phyloP scores from a whole-genome alignment of 2,888 invertebrate genomes.

The Melolontha melolontha region DNA sequence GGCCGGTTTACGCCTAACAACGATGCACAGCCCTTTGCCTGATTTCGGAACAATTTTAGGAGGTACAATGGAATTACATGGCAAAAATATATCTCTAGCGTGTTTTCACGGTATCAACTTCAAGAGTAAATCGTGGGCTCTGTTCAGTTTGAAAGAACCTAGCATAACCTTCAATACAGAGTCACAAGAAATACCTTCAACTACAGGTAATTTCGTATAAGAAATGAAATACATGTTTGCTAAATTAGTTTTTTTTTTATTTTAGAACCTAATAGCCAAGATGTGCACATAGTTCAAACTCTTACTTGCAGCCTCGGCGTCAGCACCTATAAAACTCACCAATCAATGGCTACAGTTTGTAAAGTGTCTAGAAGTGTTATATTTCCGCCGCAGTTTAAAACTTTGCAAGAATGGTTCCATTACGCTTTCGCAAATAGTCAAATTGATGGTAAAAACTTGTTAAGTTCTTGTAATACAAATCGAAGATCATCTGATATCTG shows the following conservation, averaged over 20 bases:
- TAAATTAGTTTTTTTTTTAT: slow-evolving; percentile 40
- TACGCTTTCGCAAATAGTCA: slow-evolving; percentile 96
- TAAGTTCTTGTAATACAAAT: no score
- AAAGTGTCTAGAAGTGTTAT: slow-evolving; percentile 91
- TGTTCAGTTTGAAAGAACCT: slow-evolving; percentile 93
- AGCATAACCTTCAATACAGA: slow-evolving; percentile 94
- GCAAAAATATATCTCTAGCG: slow-evolving; percentile 91
- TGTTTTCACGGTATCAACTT: slow-evolving; percentile 99
- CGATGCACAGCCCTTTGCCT: slow-evolving; percentile 76
- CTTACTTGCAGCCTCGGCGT: slow-evolving; percentile 90
- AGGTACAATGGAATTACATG: slow-evolving; percentile 89
- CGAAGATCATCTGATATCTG: no score
- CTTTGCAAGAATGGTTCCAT: slow-evolving; percentile 95
- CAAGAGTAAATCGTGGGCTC: slow-evolving; percentile 94
- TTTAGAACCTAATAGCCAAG: slow-evolving; percentile 64
- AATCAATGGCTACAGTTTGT: slow-evolving; percentile 95
- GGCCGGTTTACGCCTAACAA: slow-evolving; percentile 83
- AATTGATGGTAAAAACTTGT: slow-evolving; percentile 81
- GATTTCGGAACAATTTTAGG: slow-evolving; percentile 84
- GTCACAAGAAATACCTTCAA: slow-evolving; percentile 85
- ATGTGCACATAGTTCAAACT: slow-evolving; percentile 89
- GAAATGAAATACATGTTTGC: slow-evolving; percentile 2
- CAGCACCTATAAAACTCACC: slow-evolving; percentile 76
- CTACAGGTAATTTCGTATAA: slow-evolving; percentile 67
- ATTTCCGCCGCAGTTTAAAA: slow-evolving; percentile 96